Base-by-base conservation (phyloP, 2,113 vertebrate species). In the Chamaea fasciata region DNA sequence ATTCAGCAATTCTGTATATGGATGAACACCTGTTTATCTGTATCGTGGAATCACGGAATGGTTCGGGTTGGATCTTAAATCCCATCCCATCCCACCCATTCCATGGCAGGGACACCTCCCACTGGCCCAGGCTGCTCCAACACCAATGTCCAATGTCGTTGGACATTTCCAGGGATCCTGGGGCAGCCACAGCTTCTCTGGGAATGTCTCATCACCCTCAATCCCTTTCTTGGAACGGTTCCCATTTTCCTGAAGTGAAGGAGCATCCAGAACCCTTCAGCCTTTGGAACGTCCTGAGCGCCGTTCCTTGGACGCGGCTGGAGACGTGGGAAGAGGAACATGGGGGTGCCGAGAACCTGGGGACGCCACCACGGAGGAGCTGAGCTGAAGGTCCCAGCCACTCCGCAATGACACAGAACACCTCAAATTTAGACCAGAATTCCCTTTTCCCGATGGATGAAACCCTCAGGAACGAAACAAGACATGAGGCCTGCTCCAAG, bases 271-370 rank as follows among this genome's bases (percentile, higher is more conserved):
- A 78, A 15, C 2, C 28, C 52, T 30, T 16, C 26, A 52, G 50
- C 50, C 27, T 28, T 53, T 18, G 28, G 52, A 53, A 28, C 5
- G 30, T 21, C 3, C 23, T 2, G 49, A 14, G 24, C 3, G 0
- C 3, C 7, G 2, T 44, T 53, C 60, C 76, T 15, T 19, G 60
- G 31, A 2, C 31, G 4, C 0, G 8, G 37, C 37, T 6, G 23
- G 50, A n/a, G 52, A 11, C 30, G 33, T 2, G 24, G 50, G n/a
- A 33, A 20, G 41, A 27, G n/a, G 41, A 56, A 39, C 6, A 21
- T 2, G 1, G 23, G 13, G 10, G 3, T 8, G 9, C 6, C 13
- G 57, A 0, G 8, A 26, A 3, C 44, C 22, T 0, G 0, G 17
- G 9, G n/a, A 5, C 41, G 22, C 41, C 52, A 71, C 35, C 52